These are phyloP conservation scores for Solea solea DNA, from an alignment of 2,113 vertebrate species.

Conservation along the genomic window DNA sequence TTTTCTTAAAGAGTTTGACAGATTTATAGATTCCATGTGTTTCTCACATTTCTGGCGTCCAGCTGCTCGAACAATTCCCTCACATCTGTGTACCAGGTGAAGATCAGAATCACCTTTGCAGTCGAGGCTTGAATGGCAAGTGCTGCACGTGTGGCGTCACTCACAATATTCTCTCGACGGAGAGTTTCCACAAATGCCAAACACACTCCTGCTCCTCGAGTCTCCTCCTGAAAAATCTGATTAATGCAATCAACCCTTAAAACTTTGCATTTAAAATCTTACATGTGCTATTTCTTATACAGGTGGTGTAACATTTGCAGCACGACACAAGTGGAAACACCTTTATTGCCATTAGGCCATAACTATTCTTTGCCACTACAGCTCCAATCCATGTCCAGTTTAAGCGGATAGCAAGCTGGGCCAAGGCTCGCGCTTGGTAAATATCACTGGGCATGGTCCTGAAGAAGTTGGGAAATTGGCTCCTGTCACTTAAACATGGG, in stretches of 20 bases:
- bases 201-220: slow-evolving; percentile 66
- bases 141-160: slow-evolving; percentile 68
- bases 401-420: slow-evolving; percentile 71
- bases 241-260: not conserved
- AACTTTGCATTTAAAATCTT: not conserved
- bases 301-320: not conserved
- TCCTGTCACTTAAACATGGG: slow-evolving; percentile 78
- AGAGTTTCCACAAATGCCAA: slow-evolving; percentile 79
- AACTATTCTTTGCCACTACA: slow-evolving; percentile 76
- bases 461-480: slow-evolving; percentile 80
- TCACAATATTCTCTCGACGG: slow-evolving; percentile 60
- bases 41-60: slow-evolving; percentile 69
- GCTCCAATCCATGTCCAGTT: slow-evolving; percentile 85
- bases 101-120: slow-evolving; percentile 78
- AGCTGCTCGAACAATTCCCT: slow-evolving; percentile 74
- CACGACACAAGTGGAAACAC: slow-evolving; percentile 18
- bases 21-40: not conserved
- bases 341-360: slow-evolving; percentile 74
- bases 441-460: slow-evolving; percentile 83
- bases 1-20: not conserved
- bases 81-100: slow-evolving; percentile 77
- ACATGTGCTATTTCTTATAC: not conserved
- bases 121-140: slow-evolving; percentile 69
- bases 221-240: slow-evolving; percentile 76
- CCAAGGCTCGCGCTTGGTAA: slow-evolving; percentile 78